phyloP scores from a whole-genome alignment of 2,888 invertebrate species.

The Meghimatium bilineatum region DNA sequence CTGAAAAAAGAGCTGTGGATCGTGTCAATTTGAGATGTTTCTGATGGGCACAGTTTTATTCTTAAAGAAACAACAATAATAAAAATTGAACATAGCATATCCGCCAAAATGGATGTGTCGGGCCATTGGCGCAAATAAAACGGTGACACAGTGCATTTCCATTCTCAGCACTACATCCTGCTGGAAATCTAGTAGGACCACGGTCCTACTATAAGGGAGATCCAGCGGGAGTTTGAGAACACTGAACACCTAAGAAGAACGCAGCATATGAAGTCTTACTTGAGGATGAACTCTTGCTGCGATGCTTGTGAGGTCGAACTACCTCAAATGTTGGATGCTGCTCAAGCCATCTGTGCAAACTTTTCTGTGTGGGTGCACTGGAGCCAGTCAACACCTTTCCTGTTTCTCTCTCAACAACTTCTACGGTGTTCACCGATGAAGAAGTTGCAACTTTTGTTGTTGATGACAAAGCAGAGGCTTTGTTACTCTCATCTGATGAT shows the following conservation, averaged over 20 bases:
- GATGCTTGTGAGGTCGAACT: constrained; percentile 78
- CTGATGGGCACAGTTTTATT: no score
- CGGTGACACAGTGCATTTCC: no score
- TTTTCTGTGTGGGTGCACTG: constrained; percentile 88
- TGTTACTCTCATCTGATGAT: constrained; percentile 20
- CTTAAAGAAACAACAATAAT: neutral
- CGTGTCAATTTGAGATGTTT: no score
- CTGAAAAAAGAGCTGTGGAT: no score
- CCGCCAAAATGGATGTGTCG: no score
- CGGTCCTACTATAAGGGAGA: no score
- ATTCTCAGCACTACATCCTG: no score
- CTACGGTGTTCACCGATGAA: constrained; percentile 77
- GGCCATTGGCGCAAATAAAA: no score
- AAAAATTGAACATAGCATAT: neutral
- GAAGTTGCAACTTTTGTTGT: neutral
- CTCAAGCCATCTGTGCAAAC: constrained; percentile 89
- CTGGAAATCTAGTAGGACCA: no score
- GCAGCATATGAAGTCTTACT: constrained; percentile 14
- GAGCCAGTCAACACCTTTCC: constrained; percentile 85
- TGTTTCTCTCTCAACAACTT: constrained; percentile 88
- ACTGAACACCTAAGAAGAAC: no score
- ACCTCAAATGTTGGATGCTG: constrained; percentile 93
- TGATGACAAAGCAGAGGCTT: constrained; percentile 22
- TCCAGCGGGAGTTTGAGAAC: no score
- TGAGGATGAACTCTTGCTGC: constrained; percentile 17